Percentiles rank a stretch among this genome's conserved stretches.
phyloP scores from a whole-genome alignment of 2,888 invertebrate species.

The Spicauda simplicius region DNA sequence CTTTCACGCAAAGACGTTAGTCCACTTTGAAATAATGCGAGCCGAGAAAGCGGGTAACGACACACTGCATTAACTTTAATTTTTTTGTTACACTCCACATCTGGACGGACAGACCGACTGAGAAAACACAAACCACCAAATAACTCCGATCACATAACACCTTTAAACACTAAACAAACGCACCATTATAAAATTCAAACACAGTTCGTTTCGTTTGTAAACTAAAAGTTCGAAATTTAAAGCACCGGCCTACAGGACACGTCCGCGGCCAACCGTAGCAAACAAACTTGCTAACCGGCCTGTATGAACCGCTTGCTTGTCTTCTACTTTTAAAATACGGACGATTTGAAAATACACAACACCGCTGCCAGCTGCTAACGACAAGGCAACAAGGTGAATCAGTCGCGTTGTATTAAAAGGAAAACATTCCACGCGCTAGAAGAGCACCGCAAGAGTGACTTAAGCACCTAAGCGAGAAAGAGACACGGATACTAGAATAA shows the following conservation, averaged over 20 bases:
- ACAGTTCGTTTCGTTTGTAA: conserved; percentile 62
- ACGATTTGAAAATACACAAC: conserved; percentile 54
- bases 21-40: conserved; percentile 51
- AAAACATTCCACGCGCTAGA: conserved; percentile 57
- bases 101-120: conserved; percentile 45
- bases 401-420: conserved; percentile 54
- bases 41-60: conserved; percentile 58
- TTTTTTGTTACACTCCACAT: conserved; percentile 61
- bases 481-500: conserved; percentile 38
- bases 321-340: conserved; percentile 63
- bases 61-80: conserved; percentile 49
- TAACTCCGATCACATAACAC: conserved; percentile 60
- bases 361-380: conserved; percentile 43
- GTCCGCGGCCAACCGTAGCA: conserved; percentile 67
- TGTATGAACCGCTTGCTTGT: conserved; percentile 49
- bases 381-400: conserved; percentile 44
- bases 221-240: conserved; percentile 66
- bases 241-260: conserved; percentile 65
- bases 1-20: conserved; percentile 46
- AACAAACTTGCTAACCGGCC: conserved; percentile 68
- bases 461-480: conserved; percentile 30
- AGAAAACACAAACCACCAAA: conserved; percentile 44
- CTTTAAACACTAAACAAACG: conserved; percentile 51
- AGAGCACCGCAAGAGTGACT: conserved; percentile 26
- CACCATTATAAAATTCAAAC: conserved; percentile 58